Evolutionary conservation across 2,113 vertebrate genomes (phyloP).

Genomic region (Meleagris gallopavo): DNA sequence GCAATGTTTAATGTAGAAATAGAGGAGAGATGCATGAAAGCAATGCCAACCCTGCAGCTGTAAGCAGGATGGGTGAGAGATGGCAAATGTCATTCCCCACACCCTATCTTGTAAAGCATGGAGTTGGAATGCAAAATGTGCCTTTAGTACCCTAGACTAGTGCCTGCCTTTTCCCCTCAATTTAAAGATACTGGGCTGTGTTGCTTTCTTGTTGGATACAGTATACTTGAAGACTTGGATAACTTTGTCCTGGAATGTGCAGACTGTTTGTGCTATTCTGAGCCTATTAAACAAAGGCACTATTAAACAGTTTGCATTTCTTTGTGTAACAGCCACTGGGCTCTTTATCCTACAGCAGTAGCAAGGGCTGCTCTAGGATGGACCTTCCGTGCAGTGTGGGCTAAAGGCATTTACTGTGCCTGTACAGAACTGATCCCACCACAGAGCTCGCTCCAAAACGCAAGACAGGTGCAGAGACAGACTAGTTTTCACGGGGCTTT

Average conservation of each 20-base stretch:
- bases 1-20: neutral
- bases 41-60: fast-evolving
- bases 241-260: conserved; percentile 23
- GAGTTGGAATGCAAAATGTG: neutral
- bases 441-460: neutral
- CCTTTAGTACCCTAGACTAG: neutral
- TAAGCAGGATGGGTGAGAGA: neutral
- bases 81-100: fast-evolving
- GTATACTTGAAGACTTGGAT: neutral
- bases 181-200: neutral
- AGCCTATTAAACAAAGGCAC: neutral
- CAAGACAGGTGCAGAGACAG: neutral
- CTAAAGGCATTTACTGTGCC: neutral
- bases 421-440: fast-evolving
- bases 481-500: neutral
- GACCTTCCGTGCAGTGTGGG: fast-evolving
- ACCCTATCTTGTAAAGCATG: neutral
- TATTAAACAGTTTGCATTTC: neutral
- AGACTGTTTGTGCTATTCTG: neutral
- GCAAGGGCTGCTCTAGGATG: neutral
- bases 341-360: neutral
- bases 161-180: neutral
- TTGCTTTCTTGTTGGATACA: neutral
- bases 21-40: neutral
- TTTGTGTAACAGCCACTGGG: neutral